Conservation (phyloP, 2,113 vertebrate genomes). For the Mionectes macconnelli region DNA sequence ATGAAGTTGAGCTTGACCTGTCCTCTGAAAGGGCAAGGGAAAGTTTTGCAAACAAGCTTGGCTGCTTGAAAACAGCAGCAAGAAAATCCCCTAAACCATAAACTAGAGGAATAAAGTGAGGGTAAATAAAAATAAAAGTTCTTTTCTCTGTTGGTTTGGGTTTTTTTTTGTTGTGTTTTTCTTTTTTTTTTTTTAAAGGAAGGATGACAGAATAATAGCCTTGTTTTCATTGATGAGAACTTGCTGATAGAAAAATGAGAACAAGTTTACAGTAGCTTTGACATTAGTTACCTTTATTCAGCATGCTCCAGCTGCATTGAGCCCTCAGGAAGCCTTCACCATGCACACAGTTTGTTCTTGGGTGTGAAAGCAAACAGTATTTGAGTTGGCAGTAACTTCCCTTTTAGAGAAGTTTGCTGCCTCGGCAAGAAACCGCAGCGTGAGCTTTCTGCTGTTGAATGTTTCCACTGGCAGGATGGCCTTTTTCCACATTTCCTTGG, state of each 20-base stretch:
- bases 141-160: neutral
- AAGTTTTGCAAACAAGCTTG: constrained; percentile 9
- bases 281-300: constrained; percentile 91
- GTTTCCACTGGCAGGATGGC: constrained; percentile 88
- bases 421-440: constrained; percentile 91
- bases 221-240: constrained; percentile 81
- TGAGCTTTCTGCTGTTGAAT: constrained; percentile 81
- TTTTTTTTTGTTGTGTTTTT: neutral
- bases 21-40: neutral
- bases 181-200: neutral
- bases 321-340: constrained; percentile 92
- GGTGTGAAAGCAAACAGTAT: constrained; percentile 88
- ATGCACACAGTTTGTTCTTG: constrained; percentile 86
- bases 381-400: constrained; percentile 91
- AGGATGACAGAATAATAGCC: constrained; percentile 48
- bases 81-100: neutral
- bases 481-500: constrained; percentile 94
- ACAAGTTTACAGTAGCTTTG: constrained; percentile 91
- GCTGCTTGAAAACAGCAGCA: neutral
- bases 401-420: constrained; percentile 91
- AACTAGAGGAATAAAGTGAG: neutral
- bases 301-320: constrained; percentile 88
- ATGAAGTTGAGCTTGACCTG: constrained; percentile 24
- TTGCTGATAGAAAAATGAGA: constrained; percentile 82
- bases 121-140: neutral